Conservation (phyloP, 2,797 vertebrate genomes). For the Intellagama lesueurii region DNA sequence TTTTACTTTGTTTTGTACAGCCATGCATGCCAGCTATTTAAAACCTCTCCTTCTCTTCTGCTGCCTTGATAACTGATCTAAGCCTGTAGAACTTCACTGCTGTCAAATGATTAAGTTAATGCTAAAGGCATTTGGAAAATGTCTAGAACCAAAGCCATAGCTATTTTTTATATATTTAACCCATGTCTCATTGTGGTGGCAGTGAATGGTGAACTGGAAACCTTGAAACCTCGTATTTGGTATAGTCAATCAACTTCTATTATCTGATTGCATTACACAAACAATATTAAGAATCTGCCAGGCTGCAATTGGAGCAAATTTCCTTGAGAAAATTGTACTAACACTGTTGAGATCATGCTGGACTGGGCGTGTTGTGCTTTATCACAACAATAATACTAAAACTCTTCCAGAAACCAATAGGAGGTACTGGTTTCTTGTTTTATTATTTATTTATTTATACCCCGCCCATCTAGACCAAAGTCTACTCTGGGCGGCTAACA, state of each 20-base stretch:
- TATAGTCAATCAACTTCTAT: not conserved
- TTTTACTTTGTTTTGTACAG: not conserved
- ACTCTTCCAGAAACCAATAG: no score
- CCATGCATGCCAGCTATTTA: not conserved
- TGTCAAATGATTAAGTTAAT: not conserved
- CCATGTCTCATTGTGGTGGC: not conserved
- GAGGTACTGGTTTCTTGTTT: no score
- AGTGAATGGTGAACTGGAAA: not conserved
- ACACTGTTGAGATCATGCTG: not conserved
- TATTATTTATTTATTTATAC: no score
- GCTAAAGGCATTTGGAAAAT: constrained; percentile 1
- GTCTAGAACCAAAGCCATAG: not conserved
- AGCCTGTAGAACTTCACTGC: not conserved
- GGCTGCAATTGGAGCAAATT: not conserved
- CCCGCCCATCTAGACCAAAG: no score
- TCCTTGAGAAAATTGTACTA: not conserved
- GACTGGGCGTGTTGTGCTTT: not conserved
- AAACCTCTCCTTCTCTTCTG: not conserved
- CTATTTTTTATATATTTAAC: not conserved
- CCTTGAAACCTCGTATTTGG: not conserved
- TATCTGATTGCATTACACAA: not conserved
- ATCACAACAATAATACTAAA: not conserved
- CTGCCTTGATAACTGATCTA: not conserved
- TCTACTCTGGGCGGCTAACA: no score
- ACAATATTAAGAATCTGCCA: not conserved